Base-by-base conservation (phyloP, 2,888 invertebrate genomes). In the Tenthredo mesomela region DNA sequence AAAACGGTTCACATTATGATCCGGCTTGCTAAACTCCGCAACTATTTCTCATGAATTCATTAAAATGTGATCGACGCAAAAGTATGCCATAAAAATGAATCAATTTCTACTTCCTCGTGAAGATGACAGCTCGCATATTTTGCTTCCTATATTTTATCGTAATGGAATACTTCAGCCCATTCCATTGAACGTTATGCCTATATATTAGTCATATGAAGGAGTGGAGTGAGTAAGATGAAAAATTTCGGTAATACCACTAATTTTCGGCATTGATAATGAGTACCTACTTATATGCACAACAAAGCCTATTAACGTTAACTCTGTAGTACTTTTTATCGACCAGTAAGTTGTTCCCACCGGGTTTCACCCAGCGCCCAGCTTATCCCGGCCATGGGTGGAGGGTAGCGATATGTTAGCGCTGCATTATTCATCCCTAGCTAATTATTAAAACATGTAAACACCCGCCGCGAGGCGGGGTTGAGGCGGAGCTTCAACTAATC, bases 361-460 rank as follows among this genome's bases (percentile, higher is more conserved):
- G 80, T 80, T 80, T 80, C 21, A 61, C 61, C 80, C 58, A 47
- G 40, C 7, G 61, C 80, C 80, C 58, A 58, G 80, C 37, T 80
- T 80, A 80, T 80, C 80, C 80, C 37, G 15, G 80, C 25, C 37
- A 61, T 61, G 61, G 80, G 80, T 80, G 61, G 61, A 40, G 50
- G 67, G 65, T 84, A 77, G 84, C 43, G 65, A 78, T 84, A 84
- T 78, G 84, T 84, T 84, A 61, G 84, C 84, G 73, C 84, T 84
- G 84, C 78, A 84, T 84, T 84, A 84, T 84, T 84, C 84, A 84
- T 84, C 65, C 84, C 25, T 40, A 77, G 67, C 84, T 84, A 84
- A 84, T 84, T 84, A 84, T 84, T 84, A 84, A 84, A 84, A 84
- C 78, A 84, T 84, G 84, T 84, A 84, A 84, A 84, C 84, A 84